Percentiles rank a stretch among this genome's conserved stretches.
Conservation (phyloP, 2,797 vertebrate genomes). For the Epinephelus coioides region DNA sequence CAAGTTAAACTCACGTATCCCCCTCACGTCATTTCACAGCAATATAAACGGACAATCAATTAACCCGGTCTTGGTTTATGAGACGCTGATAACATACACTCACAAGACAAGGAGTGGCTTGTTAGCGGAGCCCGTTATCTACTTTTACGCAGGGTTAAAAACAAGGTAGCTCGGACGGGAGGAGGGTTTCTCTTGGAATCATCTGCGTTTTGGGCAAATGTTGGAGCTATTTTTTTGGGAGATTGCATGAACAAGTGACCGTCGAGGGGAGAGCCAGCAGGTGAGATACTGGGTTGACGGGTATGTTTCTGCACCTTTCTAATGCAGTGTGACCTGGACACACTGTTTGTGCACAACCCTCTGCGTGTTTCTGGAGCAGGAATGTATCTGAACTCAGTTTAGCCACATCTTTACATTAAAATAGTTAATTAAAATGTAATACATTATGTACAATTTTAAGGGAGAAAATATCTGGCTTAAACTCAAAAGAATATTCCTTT, state of each 20-base stretch:
- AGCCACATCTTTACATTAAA: background rate
- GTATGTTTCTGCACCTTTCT: constrained; percentile 21
- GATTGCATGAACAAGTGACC: constrained; percentile 9
- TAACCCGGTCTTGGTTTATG: constrained; percentile 69
- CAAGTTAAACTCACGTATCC: constrained; percentile 29
- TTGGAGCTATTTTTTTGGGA: background rate
- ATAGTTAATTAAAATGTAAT: too few relatives aligned
- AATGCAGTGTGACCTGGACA: background rate
- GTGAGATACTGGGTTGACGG: constrained; percentile 21
- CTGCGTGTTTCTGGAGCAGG: background rate
- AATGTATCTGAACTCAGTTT: background rate
- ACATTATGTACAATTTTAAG: background rate
- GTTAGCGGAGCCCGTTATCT: constrained; percentile 47
- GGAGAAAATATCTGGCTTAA: background rate
- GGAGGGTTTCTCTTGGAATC: background rate
- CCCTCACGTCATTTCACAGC: constrained; percentile 44
- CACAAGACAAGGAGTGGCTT: constrained; percentile 55
- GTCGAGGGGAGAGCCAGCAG: constrained; percentile 34
- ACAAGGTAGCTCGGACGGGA: constrained; percentile 41
- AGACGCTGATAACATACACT: constrained; percentile 62
- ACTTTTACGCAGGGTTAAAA: constrained; percentile 37
- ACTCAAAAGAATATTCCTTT: background rate
- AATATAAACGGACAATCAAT: constrained; percentile 64
- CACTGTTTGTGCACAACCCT: background rate
- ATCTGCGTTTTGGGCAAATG: background rate